Evolutionary conservation across 2,113 vertebrate genomes (phyloP), one percentile per base, ranked within the genome.

Genomic region (Jaculus jaculus): DNA sequence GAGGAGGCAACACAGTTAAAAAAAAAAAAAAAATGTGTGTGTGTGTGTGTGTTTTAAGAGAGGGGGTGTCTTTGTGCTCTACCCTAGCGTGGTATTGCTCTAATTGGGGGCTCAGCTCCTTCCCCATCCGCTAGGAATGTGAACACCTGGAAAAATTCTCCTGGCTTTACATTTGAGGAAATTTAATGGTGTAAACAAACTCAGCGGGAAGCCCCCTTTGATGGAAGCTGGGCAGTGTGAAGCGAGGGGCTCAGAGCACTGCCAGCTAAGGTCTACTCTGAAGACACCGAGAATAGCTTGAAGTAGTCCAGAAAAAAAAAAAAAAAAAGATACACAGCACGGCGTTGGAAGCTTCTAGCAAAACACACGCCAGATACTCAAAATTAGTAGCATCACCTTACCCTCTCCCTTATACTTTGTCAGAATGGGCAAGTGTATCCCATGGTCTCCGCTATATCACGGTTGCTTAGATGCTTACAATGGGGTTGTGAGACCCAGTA

Each of bases 91-190:
- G 89, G 73, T 34, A 89, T 88, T 84, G 96, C 92, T 86, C 93
- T 92, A 47, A 87, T 26, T 18, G 7, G 39, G 77, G 78, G 66
- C 61, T 60, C n/a, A 0, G 26, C 16, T 1, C 79, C 75, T 39
- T 81, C 93, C 83, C 89, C 93, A 65, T 83, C 93, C 90, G 80
- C 63, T 15, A 92, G 91, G 96, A 96, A 95, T 94, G 34, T 72
- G 92, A 92, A 97, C 96, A 97, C 97, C 97, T 97, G 96, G 96
- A 96, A 95, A 92, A 95, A 89, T 91, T 84, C 94, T 94, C 90
- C 90, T 16, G 96, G 92, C 96, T 96, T 95, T 87, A 63, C 88
- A 32, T 92, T 74, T 37, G 93, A 95, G 94, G 85, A 92, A 75
- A 95, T 95, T 96, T 95, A 96, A 95, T 95, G 95, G 90, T 95